These are phyloP conservation scores for Protodeltote pygarga DNA, from an alignment of 2,888 invertebrate species.

Conservation along the genomic window DNA sequence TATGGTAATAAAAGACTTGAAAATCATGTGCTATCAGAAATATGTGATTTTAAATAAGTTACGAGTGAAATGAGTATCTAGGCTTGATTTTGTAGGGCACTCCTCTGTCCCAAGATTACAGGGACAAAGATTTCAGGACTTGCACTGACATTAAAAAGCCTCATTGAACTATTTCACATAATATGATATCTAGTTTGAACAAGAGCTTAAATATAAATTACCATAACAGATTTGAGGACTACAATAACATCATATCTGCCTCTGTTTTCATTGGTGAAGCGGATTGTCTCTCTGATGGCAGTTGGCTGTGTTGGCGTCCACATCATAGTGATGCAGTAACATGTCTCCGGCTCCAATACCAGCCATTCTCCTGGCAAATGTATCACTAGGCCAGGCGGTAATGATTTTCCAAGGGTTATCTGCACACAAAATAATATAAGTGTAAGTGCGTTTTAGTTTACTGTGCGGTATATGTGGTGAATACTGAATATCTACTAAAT, in stretches of 20 bases:
- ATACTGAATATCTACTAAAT: too few relatives aligned
- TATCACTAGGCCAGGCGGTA: slow-evolving; percentile 87
- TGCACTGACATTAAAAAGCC: too few relatives aligned
- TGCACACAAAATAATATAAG: too few relatives aligned
- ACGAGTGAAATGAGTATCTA: too few relatives aligned
- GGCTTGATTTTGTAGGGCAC: too few relatives aligned
- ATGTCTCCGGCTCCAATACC: slow-evolving; percentile 84
- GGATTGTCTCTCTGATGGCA: slow-evolving; percentile 88
- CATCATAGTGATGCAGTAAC: slow-evolving; percentile 84
- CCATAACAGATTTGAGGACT: slow-evolving; percentile 87
- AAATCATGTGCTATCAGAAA: too few relatives aligned
- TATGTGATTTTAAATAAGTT: too few relatives aligned
- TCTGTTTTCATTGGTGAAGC: slow-evolving; percentile 88
- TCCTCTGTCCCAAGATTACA: too few relatives aligned
- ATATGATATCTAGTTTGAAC: neutral
- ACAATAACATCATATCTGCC: slow-evolving; percentile 90
- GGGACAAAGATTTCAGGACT: too few relatives aligned
- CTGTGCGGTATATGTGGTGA: too few relatives aligned
- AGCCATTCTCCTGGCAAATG: slow-evolving; percentile 86
- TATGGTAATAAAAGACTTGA: too few relatives aligned
- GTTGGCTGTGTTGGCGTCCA: slow-evolving; percentile 89
- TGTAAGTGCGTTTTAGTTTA: too few relatives aligned
- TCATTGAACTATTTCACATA: neutral
- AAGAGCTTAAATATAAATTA: slow-evolving; percentile 48
- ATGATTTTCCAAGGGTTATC: slow-evolving; percentile 73